phyloP scores from a whole-genome alignment of 2,888 invertebrate species.

The Dynastes grantii region DNA sequence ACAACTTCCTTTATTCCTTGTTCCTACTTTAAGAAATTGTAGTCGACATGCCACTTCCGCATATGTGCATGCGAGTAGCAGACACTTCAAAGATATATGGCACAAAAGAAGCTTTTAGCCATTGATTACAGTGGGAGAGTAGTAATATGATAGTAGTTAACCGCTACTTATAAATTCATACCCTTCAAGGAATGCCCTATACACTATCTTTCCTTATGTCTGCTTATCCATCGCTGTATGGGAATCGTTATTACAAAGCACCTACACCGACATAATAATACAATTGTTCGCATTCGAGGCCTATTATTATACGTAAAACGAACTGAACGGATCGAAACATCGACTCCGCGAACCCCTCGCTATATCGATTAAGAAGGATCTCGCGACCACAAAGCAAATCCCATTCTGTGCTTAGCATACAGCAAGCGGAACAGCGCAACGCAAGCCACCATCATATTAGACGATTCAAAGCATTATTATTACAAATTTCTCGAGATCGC shows the following conservation, averaged over 20 bases:
- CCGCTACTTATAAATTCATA: not conserved
- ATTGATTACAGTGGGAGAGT: not conserved
- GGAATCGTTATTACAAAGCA: constrained; percentile 29
- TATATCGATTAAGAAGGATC: constrained; percentile 28
- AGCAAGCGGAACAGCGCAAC: not conserved
- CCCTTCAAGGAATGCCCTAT: constrained; percentile 5
- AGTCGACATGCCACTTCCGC: too few relatives aligned
- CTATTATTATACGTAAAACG: constrained; percentile 36
- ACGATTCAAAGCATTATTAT: constrained; percentile 50
- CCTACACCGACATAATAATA: constrained; percentile 10
- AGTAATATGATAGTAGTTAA: not conserved
- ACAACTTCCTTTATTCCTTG: too few relatives aligned
- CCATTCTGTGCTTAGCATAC: not conserved
- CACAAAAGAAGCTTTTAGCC: too few relatives aligned
- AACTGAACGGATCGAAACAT: constrained; percentile 35
- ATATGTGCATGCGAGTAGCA: too few relatives aligned
- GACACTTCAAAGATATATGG: too few relatives aligned
- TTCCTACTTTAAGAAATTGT: too few relatives aligned
- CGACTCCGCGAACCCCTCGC: not conserved
- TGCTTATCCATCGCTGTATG: not conserved
- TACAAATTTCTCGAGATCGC: constrained; percentile 54
- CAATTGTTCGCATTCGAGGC: constrained; percentile 33
- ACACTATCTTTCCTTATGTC: constrained; percentile 7
- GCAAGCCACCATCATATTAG: constrained; percentile 9
- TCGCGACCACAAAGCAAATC: constrained; percentile 28